Percentiles rank a stretch among this genome's conserved stretches.
Evolutionary conservation across 2,797 vertebrate genomes (phyloP).

Genomic region (Meda fulgida): DNA sequence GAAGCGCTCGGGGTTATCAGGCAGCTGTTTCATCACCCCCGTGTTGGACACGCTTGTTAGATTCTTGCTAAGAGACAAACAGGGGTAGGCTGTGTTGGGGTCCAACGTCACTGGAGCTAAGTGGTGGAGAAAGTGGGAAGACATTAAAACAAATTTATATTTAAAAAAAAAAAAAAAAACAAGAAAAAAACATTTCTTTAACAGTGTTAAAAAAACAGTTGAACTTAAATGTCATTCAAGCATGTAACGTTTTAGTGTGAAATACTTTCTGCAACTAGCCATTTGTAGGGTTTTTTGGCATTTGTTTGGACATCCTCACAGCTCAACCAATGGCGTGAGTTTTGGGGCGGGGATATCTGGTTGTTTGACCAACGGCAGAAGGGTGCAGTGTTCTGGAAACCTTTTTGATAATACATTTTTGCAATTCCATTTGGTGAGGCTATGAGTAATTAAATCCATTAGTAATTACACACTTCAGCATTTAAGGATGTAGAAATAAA

Average conservation of each 20-base stretch:
- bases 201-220: neutral
- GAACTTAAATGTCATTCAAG: neutral
- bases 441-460: neutral
- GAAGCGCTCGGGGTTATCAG: slow-evolving; percentile 78
- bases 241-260: neutral
- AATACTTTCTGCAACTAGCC: neutral
- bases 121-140: neutral
- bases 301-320: neutral
- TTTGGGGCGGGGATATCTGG: neutral
- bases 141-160: neutral
- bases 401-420: slow-evolving; percentile 3
- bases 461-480: neutral
- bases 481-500: neutral
- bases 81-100: slow-evolving; percentile 80
- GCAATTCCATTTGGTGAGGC: neutral
- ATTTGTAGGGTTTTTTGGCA: neutral
- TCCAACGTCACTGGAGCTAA: slow-evolving; percentile 81
- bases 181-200: no score
- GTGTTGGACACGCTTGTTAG: slow-evolving; percentile 75
- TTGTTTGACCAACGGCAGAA: neutral
- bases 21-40: slow-evolving; percentile 71
- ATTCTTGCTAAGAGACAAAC: slow-evolving; percentile 75
- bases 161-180: no score
- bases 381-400: neutral
- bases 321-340: neutral